Percentiles rank a stretch among this genome's conserved stretches.
phyloP scores from a whole-genome alignment of 2,797 vertebrate species.

The Argya squamiceps region DNA sequence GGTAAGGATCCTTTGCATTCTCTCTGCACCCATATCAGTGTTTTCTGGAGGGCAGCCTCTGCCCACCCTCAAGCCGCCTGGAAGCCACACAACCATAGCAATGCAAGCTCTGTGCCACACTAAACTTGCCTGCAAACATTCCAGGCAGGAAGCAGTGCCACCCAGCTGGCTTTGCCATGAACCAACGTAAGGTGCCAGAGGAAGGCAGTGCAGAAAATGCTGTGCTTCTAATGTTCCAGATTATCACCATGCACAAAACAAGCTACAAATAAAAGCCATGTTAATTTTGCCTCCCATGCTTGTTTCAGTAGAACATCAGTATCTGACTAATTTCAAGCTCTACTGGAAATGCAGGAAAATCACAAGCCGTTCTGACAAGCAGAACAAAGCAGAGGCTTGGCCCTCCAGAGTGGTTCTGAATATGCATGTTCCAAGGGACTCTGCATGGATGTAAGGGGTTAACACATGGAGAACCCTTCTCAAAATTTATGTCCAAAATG shows the following conservation, averaged over 20 bases:
- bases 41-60: not conserved
- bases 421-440: not conserved
- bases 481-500: not conserved
- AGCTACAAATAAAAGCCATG: slow-evolving; percentile 43
- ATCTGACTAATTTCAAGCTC: not conserved
- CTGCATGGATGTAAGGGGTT: not conserved
- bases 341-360: not conserved
- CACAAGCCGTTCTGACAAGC: not conserved
- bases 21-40: not conserved
- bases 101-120: not conserved
- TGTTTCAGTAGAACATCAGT: slow-evolving; percentile 8
- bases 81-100: not conserved
- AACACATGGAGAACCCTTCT: not conserved
- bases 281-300: slow-evolving; percentile 12
- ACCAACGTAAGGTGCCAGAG: not conserved
- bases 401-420: not conserved
- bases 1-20: not conserved
- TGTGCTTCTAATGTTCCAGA: not conserved
- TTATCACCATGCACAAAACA: slow-evolving; percentile 39
- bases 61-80: not conserved
- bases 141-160: not conserved
- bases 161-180: not conserved
- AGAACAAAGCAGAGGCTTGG: not conserved
- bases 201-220: not conserved
- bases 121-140: not conserved